phyloP scores from a whole-genome alignment of 2,888 invertebrate genomes.

The Spicauda simplicius region DNA sequence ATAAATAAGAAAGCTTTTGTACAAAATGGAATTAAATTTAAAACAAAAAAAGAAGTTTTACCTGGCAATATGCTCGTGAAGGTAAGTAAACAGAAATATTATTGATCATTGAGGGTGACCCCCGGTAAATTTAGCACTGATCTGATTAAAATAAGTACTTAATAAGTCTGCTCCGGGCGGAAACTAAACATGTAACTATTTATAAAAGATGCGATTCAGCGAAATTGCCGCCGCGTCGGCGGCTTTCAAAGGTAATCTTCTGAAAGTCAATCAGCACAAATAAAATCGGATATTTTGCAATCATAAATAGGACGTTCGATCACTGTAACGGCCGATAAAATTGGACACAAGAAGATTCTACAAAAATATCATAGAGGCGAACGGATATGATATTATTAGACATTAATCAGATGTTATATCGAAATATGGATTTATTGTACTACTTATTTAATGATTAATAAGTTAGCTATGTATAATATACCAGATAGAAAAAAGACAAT shows the following conservation, averaged over 20 bases:
- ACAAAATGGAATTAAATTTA: too few species aligned
- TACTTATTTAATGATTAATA: too few species aligned
- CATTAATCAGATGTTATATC: not conserved
- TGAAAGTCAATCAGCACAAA: conserved; percentile 20
- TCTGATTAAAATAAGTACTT: conserved; percentile 13
- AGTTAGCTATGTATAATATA: too few species aligned
- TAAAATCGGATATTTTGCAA: conserved; percentile 19
- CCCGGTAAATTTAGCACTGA: conserved; percentile 37
- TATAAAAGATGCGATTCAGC: conserved; percentile 6
- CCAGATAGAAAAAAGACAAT: too few species aligned
- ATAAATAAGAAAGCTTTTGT: too few species aligned
- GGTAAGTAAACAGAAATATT: conserved; percentile 35
- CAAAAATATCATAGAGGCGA: not conserved
- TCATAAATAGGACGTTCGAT: conserved; percentile 7
- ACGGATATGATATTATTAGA: not conserved
- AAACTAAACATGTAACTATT: conserved; percentile 28
- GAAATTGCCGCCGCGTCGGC: not conserved
- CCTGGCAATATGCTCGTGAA: conserved; percentile 20
- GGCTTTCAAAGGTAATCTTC: conserved; percentile 18
- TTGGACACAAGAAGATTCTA: not conserved
- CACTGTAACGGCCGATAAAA: not conserved
- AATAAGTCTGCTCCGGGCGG: conserved; percentile 23
- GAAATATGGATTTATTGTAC: not conserved
- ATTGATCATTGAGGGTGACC: conserved; percentile 36
- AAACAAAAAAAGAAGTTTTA: not conserved